Conservation (phyloP, 2,797 vertebrate species). For the Cyprinella venusta region DNA sequence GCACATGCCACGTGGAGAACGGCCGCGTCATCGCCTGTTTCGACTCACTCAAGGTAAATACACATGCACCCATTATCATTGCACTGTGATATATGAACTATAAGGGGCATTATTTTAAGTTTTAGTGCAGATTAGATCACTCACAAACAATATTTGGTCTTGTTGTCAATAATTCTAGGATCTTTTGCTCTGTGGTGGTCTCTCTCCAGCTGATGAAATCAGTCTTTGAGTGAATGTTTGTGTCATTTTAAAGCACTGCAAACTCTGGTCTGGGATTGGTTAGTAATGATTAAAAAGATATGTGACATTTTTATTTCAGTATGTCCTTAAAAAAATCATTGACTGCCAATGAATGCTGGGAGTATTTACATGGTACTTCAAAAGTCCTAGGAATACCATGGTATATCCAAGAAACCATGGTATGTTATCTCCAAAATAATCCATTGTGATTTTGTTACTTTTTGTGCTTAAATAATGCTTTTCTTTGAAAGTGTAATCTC, state of each 20-base stretch:
- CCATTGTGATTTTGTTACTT: not conserved
- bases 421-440: not conserved
- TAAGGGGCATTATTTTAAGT: not conserved
- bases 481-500: not conserved
- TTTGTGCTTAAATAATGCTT: not conserved
- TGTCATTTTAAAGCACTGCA: conserved; percentile 53
- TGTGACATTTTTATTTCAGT: not conserved
- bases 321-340: not conserved
- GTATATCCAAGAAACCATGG: not conserved
- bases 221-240: conserved; percentile 41
- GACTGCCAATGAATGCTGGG: not conserved
- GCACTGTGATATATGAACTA: not conserved
- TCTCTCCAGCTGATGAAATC: conserved; percentile 51
- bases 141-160: not conserved
- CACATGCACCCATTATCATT: not conserved
- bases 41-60: conserved; percentile 96
- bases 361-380: not conserved
- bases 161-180: conserved; percentile 12
- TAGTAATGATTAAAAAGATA: conserved; percentile 24
- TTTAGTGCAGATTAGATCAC: not conserved
- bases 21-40: conserved; percentile 98
- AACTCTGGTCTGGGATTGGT: conserved; percentile 52
- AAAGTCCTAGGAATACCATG: not conserved
- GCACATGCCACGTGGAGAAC: conserved; percentile 98
- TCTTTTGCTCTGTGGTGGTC: conserved; percentile 57